Percentiles rank a stretch among this genome's conserved stretches.
Conservation (phyloP, 2,113 vertebrate species). For the Noctilio leporinus region DNA sequence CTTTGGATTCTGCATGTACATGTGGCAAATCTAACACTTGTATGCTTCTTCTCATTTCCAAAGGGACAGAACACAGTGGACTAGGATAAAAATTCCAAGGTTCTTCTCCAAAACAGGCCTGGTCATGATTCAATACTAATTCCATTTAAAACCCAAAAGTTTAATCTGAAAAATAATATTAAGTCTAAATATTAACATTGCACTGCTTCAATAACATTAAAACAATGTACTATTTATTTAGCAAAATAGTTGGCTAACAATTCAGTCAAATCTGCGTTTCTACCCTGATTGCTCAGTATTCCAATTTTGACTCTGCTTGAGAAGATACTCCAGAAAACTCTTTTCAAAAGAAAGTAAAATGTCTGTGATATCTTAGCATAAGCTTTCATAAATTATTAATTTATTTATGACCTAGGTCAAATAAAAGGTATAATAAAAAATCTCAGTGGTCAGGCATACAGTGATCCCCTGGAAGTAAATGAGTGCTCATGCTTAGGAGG, state of each 20-base stretch:
- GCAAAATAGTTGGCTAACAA: neutral
- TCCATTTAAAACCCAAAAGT: neutral
- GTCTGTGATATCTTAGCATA: neutral
- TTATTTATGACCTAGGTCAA: neutral
- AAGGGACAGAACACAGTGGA: neutral
- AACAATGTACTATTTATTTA: neutral
- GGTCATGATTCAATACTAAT: neutral
- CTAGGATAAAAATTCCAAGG: neutral
- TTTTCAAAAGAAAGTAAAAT: neutral
- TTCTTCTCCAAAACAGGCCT: neutral
- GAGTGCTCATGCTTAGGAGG: neutral
- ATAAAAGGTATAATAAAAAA: neutral
- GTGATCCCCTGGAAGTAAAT: neutral
- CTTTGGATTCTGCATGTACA: neutral
- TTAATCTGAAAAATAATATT: neutral
- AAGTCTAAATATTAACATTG: neutral
- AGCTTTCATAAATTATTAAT: neutral
- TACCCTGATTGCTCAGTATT: neutral
- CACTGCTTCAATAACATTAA: neutral
- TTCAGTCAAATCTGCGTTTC: neutral
- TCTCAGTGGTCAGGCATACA: too few relatives aligned
- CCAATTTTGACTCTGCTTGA: neutral
- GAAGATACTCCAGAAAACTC: neutral
- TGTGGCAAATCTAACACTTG: neutral
- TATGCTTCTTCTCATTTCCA: neutral